These are phyloP conservation scores for Bufotes viridis DNA, from an alignment of 2,797 vertebrate species.

Conservation along the genomic window DNA sequence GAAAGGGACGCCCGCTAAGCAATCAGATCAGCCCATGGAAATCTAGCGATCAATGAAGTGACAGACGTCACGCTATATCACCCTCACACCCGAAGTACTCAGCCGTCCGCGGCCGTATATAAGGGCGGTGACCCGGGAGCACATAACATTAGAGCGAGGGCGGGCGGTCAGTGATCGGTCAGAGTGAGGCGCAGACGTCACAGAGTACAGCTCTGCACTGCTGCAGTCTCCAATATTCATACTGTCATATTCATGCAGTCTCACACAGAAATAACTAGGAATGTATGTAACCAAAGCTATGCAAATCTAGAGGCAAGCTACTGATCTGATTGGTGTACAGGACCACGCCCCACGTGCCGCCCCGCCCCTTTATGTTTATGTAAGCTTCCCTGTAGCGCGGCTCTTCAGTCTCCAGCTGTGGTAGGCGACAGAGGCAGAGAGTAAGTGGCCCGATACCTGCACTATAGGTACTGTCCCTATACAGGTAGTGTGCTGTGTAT, in stretches of 20 bases:
- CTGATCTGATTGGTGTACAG: neutral
- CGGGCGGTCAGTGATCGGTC: neutral
- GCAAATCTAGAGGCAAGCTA: neutral
- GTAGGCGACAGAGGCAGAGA: neutral
- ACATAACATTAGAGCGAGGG: neutral
- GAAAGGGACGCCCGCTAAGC: constrained; percentile 99
- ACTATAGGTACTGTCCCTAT: neutral
- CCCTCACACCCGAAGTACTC: no score
- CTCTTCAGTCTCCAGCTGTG: neutral
- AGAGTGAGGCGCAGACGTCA: no score
- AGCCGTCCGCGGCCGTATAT: constrained; percentile 54
- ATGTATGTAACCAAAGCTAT: neutral
- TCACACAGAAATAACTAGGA: no score
- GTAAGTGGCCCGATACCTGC: no score
- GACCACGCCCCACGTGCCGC: neutral
- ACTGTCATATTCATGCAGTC: no score
- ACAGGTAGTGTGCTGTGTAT: no score
- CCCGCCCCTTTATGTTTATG: neutral
- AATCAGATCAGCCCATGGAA: constrained; percentile 97
- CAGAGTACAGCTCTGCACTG: no score
- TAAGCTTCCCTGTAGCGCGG: neutral
- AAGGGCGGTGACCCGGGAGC: no score
- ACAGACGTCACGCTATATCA: no score
- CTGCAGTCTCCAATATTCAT: no score
- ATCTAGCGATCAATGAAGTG: constrained; percentile 98